Percentiles rank a stretch among this genome's conserved stretches.
Evolutionary conservation across 2,797 vertebrate genomes (phyloP).

Genomic region (Tapera naevia): DNA sequence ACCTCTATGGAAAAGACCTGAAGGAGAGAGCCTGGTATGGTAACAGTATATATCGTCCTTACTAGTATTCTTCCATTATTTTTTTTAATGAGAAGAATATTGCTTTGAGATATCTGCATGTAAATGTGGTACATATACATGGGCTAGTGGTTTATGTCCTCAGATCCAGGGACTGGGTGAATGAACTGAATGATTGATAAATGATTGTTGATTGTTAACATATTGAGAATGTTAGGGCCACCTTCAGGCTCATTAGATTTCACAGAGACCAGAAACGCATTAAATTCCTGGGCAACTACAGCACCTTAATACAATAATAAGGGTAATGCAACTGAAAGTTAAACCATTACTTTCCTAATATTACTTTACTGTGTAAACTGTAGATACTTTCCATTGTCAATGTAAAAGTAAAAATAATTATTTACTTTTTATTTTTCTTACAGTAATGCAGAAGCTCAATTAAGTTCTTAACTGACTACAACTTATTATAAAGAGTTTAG

Average conservation of each 20-base stretch:
- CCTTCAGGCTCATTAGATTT: neutral
- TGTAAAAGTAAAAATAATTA: neutral
- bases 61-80: neutral
- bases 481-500: neutral
- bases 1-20: conserved; percentile 83
- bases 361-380: neutral
- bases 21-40: conserved; percentile 84
- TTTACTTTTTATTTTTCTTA: neutral
- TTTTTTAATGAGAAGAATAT: neutral
- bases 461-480: neutral
- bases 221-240: neutral
- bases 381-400: neutral
- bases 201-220: neutral
- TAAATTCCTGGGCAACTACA: neutral
- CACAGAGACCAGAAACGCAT: neutral
- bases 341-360: neutral
- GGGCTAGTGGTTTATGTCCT: neutral
- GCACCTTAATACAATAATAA: neutral
- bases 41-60: neutral
- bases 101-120: neutral
- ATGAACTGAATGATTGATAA: neutral
- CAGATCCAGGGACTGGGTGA: neutral
- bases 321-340: neutral
- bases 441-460: neutral
- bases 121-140: neutral